phyloP scores from a whole-genome alignment of 2,888 invertebrate genomes.

The Heliconius erato region DNA sequence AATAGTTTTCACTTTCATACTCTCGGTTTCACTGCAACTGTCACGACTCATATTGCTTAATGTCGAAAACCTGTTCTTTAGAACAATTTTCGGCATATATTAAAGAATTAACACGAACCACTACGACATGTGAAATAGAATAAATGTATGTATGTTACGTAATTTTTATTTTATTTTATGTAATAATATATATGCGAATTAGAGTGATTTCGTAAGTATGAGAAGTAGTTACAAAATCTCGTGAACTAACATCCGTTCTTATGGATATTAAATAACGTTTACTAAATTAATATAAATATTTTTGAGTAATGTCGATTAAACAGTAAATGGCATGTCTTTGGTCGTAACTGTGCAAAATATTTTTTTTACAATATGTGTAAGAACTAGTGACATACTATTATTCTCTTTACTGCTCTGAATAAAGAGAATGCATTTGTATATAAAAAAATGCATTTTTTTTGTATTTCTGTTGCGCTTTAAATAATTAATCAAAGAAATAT shows the following conservation, averaged over 20 bases:
- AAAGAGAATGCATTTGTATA: too few relatives aligned
- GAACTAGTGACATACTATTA: too few relatives aligned
- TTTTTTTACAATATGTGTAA: too few relatives aligned
- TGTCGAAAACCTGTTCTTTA: conserved; percentile 24
- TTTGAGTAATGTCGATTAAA: background rate
- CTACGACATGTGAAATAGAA: conserved; percentile 4
- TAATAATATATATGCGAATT: background rate
- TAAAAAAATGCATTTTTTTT: too few relatives aligned
- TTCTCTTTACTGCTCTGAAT: too few relatives aligned
- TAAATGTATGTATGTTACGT: conserved; percentile 6
- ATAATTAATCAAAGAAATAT: too few relatives aligned
- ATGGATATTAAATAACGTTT: background rate
- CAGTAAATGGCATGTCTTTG: background rate
- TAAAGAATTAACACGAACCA: background rate
- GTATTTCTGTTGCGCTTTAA: too few relatives aligned
- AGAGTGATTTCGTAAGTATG: background rate
- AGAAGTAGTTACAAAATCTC: background rate
- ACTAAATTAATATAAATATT: too few relatives aligned
- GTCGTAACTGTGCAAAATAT: too few relatives aligned
- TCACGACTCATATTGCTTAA: conserved; percentile 29
- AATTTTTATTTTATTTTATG: background rate
- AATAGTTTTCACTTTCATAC: conserved; percentile 35
- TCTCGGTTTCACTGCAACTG: conserved; percentile 35
- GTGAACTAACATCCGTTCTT: background rate
- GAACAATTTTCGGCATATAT: conserved; percentile 3